These are phyloP conservation scores for Anoplophora glabripennis DNA, from an alignment of 1,140 invertebrate species.

Conservation along the genomic window DNA sequence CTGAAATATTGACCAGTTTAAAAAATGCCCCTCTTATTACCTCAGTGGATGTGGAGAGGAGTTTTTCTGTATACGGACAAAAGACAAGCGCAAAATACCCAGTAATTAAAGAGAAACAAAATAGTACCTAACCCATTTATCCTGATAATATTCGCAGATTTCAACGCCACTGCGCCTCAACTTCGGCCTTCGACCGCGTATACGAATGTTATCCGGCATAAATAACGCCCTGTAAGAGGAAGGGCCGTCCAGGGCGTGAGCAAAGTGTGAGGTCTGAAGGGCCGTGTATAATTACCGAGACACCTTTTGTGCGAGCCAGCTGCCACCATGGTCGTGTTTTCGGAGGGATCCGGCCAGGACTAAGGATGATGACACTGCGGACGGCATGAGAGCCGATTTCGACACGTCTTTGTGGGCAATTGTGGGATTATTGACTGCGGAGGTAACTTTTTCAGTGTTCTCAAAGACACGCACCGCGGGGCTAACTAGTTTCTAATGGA, in stretches of 20 bases:
- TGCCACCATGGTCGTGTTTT: slow-evolving; percentile 32
- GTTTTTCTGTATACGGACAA: slow-evolving; percentile 1
- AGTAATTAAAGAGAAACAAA: too few species aligned
- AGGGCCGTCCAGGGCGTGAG: slow-evolving; percentile 32
- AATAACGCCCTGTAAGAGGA: slow-evolving; percentile 34
- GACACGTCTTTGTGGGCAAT: slow-evolving; percentile 23
- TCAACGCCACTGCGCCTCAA: not conserved
- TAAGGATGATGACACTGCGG: slow-evolving; percentile 1
- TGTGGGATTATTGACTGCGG: slow-evolving; percentile 19
- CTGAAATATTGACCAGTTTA: not conserved
- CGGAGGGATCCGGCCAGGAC: slow-evolving; percentile 8
- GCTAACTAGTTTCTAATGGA: too few species aligned
- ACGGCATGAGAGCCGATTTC: slow-evolving; percentile 13
- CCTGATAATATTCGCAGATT: not conserved
- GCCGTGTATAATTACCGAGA: slow-evolving; percentile 38
- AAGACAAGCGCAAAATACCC: too few species aligned
- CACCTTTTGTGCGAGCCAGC: slow-evolving; percentile 37
- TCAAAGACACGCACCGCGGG: too few species aligned
- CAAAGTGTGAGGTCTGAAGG: slow-evolving; percentile 39
- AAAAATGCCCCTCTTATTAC: slow-evolving; percentile 5
- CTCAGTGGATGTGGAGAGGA: slow-evolving; percentile 2
- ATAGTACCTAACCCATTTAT: too few species aligned
- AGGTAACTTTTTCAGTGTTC: slow-evolving; percentile 2
- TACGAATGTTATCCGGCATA: slow-evolving; percentile 15
- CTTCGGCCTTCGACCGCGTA: not conserved